Percentiles rank a stretch among this genome's conserved stretches.
Evolutionary conservation across 2,888 invertebrate species (phyloP).

Genomic region (Idaea straminata): DNA sequence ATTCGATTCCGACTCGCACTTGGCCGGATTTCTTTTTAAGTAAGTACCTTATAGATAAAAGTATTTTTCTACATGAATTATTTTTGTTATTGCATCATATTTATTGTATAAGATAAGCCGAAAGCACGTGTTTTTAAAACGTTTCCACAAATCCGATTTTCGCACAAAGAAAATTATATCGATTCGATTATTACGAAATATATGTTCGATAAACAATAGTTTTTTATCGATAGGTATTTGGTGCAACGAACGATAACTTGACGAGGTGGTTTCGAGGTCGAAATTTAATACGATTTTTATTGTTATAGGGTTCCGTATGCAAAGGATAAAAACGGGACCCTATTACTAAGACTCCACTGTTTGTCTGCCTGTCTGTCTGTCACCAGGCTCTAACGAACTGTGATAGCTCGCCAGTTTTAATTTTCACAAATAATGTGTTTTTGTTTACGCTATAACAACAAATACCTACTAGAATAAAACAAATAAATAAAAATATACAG

Average conservation of each 20-base stretch:
- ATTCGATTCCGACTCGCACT: no score
- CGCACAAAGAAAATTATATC: conserved; percentile 8
- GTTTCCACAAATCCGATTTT: background rate
- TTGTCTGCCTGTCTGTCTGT: no score
- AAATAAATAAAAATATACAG: no score
- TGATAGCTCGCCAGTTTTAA: no score
- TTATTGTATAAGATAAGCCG: background rate
- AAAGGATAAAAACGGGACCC: no score
- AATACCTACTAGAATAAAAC: no score
- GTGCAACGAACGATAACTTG: conserved; percentile 9
- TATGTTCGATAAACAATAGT: conserved; percentile 9
- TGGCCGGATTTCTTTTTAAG: no score
- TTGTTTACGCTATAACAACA: no score
- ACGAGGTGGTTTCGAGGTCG: conserved; percentile 15
- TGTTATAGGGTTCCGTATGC: background rate
- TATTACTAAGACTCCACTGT: no score
- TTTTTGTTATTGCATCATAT: background rate
- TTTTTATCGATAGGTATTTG: background rate
- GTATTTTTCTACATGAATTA: background rate
- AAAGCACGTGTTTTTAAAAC: background rate
- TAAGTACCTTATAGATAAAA: no score
- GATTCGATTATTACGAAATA: conserved; percentile 20
- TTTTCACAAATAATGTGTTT: no score
- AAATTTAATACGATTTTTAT: conserved; percentile 3
- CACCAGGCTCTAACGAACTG: no score